Conservation (phyloP, 2,113 vertebrate genomes). For the Callionymus lyra region DNA sequence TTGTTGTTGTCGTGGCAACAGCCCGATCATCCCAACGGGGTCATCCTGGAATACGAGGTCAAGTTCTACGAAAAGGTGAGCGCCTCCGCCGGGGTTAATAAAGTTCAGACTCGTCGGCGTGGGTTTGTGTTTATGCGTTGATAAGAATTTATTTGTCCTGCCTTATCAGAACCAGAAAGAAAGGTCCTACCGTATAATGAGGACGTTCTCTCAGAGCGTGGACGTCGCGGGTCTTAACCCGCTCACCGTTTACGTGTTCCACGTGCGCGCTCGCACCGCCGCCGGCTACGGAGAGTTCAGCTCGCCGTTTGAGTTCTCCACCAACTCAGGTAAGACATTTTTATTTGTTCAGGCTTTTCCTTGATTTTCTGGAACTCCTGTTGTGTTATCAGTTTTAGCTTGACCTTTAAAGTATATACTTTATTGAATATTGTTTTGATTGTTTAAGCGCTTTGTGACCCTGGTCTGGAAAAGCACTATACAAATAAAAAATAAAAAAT, state of each 20-base stretch:
- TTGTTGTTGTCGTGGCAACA: constrained; percentile 90
- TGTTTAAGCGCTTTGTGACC: too few relatives aligned
- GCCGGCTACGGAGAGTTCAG: constrained; percentile 95
- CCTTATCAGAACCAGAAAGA: constrained; percentile 86
- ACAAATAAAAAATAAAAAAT: too few relatives aligned
- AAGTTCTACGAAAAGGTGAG: constrained; percentile 99
- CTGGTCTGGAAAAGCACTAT: too few relatives aligned
- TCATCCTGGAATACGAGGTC: constrained; percentile 97
- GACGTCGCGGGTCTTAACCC: constrained; percentile 91
- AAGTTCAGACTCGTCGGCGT: constrained; percentile 7
- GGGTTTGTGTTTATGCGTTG: constrained; percentile 22
- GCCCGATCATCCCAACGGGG: constrained; percentile 91
- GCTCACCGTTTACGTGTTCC: constrained; percentile 90
- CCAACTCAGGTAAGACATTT: constrained; percentile 89
- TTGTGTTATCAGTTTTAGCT: too few relatives aligned
- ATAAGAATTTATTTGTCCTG: constrained; percentile 17
- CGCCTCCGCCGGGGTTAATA: constrained; percentile 24
- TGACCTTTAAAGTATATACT: too few relatives aligned
- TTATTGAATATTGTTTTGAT: too few relatives aligned
- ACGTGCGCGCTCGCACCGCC: constrained; percentile 89
- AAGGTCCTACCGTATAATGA: constrained; percentile 91
- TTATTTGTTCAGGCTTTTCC: too few relatives aligned
- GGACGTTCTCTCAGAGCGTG: constrained; percentile 77
- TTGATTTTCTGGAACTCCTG: too few relatives aligned
- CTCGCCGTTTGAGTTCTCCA: constrained; percentile 86